These are phyloP conservation scores for Andinoacara biseriatus DNA, from an alignment of 2,113 vertebrate species.

Conservation along the genomic window DNA sequence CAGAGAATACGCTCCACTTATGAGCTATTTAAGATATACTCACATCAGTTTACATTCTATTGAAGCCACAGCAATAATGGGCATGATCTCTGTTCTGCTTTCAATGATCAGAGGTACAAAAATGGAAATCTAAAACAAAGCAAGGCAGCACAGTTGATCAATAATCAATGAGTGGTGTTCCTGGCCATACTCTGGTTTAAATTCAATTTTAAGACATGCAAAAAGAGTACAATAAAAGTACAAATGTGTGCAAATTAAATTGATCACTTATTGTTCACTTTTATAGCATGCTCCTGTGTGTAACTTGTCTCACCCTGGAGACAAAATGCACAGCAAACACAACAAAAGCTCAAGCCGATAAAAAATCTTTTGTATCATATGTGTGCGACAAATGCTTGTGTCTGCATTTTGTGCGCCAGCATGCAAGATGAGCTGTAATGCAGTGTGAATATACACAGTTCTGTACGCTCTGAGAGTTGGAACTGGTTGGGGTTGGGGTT, in stretches of 20 bases:
- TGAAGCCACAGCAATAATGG: background rate
- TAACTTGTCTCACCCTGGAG: background rate
- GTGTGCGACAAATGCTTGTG: background rate
- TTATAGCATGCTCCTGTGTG: background rate
- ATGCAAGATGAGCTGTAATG: too few relatives aligned
- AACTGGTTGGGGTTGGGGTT: background rate
- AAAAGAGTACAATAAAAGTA: background rate
- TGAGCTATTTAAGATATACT: slow-evolving; percentile 17
- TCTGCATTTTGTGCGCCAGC: background rate
- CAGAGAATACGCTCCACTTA: slow-evolving; percentile 32
- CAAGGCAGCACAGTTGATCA: background rate
- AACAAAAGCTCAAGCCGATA: background rate
- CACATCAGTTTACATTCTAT: slow-evolving; percentile 3
- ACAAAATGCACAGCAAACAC: background rate
- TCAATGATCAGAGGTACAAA: background rate
- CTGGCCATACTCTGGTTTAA: background rate
- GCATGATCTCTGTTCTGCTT: background rate
- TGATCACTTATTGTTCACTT: background rate
- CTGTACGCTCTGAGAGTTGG: too few relatives aligned
- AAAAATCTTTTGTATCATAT: background rate
- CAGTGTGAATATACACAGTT: too few relatives aligned
- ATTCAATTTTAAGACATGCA: background rate
- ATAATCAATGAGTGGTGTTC: background rate
- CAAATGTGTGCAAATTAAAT: background rate
- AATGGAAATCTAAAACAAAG: background rate